Evolutionary conservation across 1,140 invertebrate species (phyloP).

Genomic region (Aphaenogaster rudis): DNA sequence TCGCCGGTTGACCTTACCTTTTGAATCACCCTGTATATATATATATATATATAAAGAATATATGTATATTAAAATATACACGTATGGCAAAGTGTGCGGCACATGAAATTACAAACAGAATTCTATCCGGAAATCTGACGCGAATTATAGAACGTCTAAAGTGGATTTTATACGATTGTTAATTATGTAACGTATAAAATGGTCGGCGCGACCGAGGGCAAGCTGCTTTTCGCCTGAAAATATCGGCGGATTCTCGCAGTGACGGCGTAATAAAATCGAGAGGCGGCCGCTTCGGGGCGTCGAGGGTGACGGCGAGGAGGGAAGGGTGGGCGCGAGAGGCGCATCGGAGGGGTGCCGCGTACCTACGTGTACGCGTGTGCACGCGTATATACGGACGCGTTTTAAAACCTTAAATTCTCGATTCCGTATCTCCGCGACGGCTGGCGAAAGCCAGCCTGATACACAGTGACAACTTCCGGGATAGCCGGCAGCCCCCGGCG

Average conservation of each 20-base stretch:
- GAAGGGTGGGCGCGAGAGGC: constrained; percentile 39
- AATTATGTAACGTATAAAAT: constrained; percentile 27
- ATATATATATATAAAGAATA: background rate
- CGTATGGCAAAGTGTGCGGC: background rate
- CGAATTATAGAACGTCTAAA: constrained; percentile 7
- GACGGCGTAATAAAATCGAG: constrained; percentile 61
- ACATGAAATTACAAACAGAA: background rate
- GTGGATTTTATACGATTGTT: constrained; percentile 17
- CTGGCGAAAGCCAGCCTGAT: constrained; percentile 64
- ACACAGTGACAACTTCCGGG: constrained; percentile 78
- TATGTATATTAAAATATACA: background rate
- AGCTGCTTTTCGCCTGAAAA: constrained; percentile 50
- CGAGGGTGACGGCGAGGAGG: background rate
- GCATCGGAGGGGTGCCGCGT: background rate
- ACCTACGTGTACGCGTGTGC: constrained; percentile 3
- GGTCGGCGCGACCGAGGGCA: background rate
- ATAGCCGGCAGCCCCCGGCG: constrained; percentile 71
- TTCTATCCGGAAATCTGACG: constrained; percentile 22
- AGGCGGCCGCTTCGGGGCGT: background rate
- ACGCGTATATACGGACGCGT: constrained; percentile 55
- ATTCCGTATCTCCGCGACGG: constrained; percentile 77
- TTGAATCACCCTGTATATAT: too few relatives aligned
- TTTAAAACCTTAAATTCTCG: constrained; percentile 81
- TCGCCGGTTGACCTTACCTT: too few relatives aligned
- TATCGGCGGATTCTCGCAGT: constrained; percentile 42